Conservation (phyloP, 2,113 vertebrate genomes). For the Galeopterus variegatus region DNA sequence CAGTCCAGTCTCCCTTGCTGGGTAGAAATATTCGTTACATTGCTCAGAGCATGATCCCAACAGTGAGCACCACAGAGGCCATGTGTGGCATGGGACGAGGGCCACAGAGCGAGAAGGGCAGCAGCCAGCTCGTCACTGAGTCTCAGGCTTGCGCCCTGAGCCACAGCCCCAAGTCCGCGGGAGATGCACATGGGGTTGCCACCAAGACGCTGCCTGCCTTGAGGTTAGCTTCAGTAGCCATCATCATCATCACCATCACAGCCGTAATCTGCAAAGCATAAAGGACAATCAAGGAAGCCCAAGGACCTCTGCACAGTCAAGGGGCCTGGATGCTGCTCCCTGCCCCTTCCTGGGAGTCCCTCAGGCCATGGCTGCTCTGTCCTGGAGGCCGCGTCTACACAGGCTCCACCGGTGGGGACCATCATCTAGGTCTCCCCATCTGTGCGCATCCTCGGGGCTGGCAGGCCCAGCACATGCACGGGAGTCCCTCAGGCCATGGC, state of each 20-base stretch:
- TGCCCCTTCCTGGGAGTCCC: fast-evolving
- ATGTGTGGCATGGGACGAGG: fast-evolving
- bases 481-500: too few species aligned
- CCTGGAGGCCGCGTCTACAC: fast-evolving
- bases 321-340: fast-evolving
- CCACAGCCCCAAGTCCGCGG: not conserved
- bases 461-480: too few species aligned
- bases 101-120: not conserved
- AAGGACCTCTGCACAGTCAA: too few species aligned
- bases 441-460: not conserved
- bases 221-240: constrained; percentile 86
- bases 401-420: fast-evolving
- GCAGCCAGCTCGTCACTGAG: not conserved
- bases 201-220: not conserved
- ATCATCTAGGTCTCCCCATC: too few species aligned
- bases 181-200: not conserved
- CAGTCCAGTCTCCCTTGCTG: not conserved
- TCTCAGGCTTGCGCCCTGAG: not conserved
- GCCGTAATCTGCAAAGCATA: constrained; percentile 93
- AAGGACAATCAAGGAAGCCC: fast-evolving
- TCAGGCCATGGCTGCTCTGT: too few species aligned
- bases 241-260: constrained; percentile 94
- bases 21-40: constrained; percentile 57
- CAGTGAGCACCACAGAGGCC: constrained; percentile 34
- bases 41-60: constrained; percentile 77